Conservation (phyloP, 2,113 vertebrate species). For the Hemiprocne comata region DNA sequence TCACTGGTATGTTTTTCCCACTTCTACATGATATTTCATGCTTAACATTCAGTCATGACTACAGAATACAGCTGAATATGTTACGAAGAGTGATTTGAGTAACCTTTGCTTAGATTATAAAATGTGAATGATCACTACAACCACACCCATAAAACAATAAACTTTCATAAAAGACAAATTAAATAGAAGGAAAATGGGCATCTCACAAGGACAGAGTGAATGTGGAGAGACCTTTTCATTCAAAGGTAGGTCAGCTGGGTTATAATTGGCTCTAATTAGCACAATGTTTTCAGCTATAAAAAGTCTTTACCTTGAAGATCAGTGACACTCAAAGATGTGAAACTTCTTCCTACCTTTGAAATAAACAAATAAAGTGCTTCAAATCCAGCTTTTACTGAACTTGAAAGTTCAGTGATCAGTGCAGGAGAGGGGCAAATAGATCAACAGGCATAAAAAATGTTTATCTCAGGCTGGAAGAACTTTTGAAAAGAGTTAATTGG, state of each 20-base stretch:
- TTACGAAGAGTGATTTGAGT: not conserved
- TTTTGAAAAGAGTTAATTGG: not conserved
- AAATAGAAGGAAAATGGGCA: not conserved
- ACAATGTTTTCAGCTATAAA: not conserved
- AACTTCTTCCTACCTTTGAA: not conserved
- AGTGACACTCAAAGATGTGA: not conserved
- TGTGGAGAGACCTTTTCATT: not conserved
- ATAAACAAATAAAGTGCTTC: constrained; percentile 1
- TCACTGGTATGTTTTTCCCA: not conserved
- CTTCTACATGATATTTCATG: not conserved
- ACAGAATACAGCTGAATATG: not conserved
- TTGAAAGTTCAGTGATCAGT: not conserved
- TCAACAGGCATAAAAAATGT: not conserved
- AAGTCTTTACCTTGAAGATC: not conserved
- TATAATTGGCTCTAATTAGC: constrained; percentile 42
- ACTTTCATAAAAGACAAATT: not conserved
- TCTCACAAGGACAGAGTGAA: not conserved
- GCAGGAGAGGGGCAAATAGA: not conserved
- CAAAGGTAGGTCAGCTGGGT: not conserved
- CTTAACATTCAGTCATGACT: not conserved
- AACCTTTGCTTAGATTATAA: not conserved
- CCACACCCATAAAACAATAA: not conserved
- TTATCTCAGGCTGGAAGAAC: not conserved
- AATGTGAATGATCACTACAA: not conserved
- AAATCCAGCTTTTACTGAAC: not conserved